Evolutionary conservation across 30 jellyfish, hydroid and myxozoan species (phyloP), one percentile per base, ranked within the genome.

Genomic region (Catostylus mosaicus): DNA sequence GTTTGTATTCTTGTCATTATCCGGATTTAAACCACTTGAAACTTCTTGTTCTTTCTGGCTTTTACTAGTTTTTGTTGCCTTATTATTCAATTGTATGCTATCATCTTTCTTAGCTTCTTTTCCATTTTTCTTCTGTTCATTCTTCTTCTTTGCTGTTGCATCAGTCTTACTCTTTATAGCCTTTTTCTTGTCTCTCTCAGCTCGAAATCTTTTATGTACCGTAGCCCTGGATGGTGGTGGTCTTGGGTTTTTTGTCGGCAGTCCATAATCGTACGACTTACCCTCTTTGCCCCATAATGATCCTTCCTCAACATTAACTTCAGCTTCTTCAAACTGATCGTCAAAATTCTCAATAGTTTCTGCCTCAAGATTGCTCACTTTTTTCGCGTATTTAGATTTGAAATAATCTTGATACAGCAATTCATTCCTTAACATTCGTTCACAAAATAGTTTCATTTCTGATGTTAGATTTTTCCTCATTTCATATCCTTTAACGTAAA

Each of bases 341-440:
- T 92, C 95, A 37, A 92, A 92, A 38, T 92, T 92, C 46, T 85
- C 93, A 1, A 92, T 92, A 0, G 91, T 85, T 14, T 57, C 92
- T 20, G 96, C 96, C 65, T 85, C 98, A n/a, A 92, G 87, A 1
- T 45, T 45, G 20, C 54, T 50, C 16, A 86, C 30, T 40, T 66
- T 46, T 31, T 67, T 75, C 16, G 73, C 68, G 34, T 80, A 96
- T 37, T 67, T 77, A 46, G 66, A 94, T 45, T 75, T 84, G 72
- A 94, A 94, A 67, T 74, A 51, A 61, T 94, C 96, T 71, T 80
- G 88, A 64, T 80, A 94, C 20, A 64, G 36, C 23, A 94, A 26
- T 61, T 94, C 99, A 81, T 94, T 94, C 52, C 90, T 69, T 30
- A 94, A 75, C 99, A 94, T 94, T 37, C 95, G 81, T 70, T 83